phyloP scores from a whole-genome alignment of 1,140 invertebrate genomes.

The Sweltsa coloradensis region DNA sequence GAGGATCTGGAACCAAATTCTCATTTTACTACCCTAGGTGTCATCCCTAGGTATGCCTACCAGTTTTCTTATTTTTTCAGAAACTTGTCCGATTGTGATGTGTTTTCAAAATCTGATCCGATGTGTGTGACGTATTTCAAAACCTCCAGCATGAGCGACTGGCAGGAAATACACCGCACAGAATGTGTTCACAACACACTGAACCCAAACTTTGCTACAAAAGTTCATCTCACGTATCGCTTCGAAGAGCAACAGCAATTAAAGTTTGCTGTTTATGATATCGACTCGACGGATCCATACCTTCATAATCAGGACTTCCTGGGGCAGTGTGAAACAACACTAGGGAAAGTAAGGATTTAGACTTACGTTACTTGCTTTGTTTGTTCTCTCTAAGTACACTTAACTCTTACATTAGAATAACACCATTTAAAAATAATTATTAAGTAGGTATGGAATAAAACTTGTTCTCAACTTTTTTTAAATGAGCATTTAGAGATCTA shows the following conservation, averaged over 20 bases:
- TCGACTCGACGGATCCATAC: conserved; percentile 32
- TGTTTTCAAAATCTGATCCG: conserved; percentile 47
- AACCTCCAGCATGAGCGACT: conserved; percentile 29
- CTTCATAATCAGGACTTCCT: conserved; percentile 41
- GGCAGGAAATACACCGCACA: conserved; percentile 40
- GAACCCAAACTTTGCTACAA: conserved; percentile 43
- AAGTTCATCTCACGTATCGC: conserved; percentile 29
- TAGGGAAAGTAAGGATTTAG: conserved; percentile 29
- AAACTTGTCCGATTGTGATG: conserved; percentile 41
- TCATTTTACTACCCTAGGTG: too few relatives aligned
- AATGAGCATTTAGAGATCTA: too few relatives aligned
- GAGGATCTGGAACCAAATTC: too few relatives aligned
- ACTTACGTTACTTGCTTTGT: too few relatives aligned
- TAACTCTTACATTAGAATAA: too few relatives aligned
- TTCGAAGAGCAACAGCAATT: conserved; percentile 37
- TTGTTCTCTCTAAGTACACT: too few relatives aligned
- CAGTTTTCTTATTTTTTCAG: conserved; percentile 26
- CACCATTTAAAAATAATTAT: too few relatives aligned
- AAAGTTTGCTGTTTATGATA: conserved; percentile 38
- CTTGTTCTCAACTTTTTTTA: too few relatives aligned
- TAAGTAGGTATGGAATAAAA: too few relatives aligned
- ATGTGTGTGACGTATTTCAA: conserved; percentile 39
- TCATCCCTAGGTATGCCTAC: too few relatives aligned
- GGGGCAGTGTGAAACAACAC: conserved; percentile 35
- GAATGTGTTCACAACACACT: conserved; percentile 41